These are phyloP conservation scores for Burhinus oedicnemus DNA, from an alignment of 2,113 vertebrate species.

Conservation along the genomic window DNA sequence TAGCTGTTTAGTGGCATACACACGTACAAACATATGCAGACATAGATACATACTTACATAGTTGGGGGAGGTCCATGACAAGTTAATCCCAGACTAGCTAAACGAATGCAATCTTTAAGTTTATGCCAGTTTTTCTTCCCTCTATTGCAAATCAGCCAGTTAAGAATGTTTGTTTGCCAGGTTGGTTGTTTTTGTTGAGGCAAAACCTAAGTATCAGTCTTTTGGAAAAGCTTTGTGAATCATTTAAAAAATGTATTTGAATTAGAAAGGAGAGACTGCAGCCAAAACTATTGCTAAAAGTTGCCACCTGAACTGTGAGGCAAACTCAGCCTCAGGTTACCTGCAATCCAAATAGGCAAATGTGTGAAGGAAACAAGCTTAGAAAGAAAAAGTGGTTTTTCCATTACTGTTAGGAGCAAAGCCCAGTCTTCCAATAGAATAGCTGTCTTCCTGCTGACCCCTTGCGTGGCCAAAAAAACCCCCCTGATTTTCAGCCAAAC, in stretches of 20 bases:
- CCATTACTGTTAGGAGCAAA: not conserved
- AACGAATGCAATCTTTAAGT: not conserved
- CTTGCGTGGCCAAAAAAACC: not conserved
- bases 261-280: not conserved
- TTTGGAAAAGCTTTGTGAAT: not conserved
- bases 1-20: not conserved
- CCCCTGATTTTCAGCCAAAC: not conserved
- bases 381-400: not conserved
- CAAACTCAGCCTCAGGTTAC: not conserved
- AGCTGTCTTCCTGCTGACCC: not conserved
- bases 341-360: not conserved
- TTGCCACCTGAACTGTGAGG: not conserved
- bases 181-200: not conserved
- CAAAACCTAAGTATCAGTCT: not conserved
- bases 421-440: not conserved
- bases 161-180: not conserved
- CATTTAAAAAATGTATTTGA: not conserved
- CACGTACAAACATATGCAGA: not conserved
- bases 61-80: not conserved
- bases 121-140: not conserved
- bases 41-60: not conserved
- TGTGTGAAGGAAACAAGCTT: not conserved
- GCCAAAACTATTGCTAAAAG: not conserved
- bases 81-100: not conserved
- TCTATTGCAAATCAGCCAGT: not conserved